A percentile compares a stretch with the other conserved stretches of the same genome.
phyloP scores from a whole-genome alignment of 2,888 invertebrate species.

The Hydrotaea cyrtoneurina region DNA sequence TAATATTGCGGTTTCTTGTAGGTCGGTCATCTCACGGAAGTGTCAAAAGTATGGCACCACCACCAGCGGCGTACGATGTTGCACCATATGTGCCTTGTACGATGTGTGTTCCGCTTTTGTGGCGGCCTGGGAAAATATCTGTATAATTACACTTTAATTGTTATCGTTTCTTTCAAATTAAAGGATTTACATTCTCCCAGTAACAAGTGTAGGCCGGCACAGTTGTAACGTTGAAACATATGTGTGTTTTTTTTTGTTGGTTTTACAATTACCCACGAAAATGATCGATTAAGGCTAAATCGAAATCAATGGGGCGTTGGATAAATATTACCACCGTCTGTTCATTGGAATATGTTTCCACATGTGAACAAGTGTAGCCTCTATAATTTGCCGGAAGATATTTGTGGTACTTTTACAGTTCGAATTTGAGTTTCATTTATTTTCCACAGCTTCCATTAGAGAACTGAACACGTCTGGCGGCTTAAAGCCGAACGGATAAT shows the following conservation, averaged over 20 bases:
- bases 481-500: too few species aligned
- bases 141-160: slow-evolving; percentile 62
- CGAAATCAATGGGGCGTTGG: background rate
- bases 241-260: too few species aligned
- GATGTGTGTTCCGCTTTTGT: background rate
- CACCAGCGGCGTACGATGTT: slow-evolving; percentile 34
- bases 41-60: slow-evolving; percentile 60
- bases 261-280: background rate
- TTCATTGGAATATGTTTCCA: background rate
- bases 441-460: too few species aligned
- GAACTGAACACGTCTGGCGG: too few species aligned
- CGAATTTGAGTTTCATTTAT: too few species aligned
- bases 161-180: slow-evolving; percentile 51
- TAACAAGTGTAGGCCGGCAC: slow-evolving; percentile 38
- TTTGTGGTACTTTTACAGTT: too few species aligned
- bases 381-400: too few species aligned
- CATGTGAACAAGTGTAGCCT: too few species aligned
- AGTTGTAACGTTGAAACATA: slow-evolving; percentile 9
- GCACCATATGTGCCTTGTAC: slow-evolving; percentile 40
- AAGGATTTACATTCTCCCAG: slow-evolving; percentile 48
- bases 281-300: background rate
- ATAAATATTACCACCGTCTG: background rate
- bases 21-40: slow-evolving; percentile 42
- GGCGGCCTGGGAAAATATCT: slow-evolving; percentile 9
- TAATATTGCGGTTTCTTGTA: slow-evolving; percentile 62